Evolutionary conservation across 2,888 invertebrate species (phyloP), one percentile per base, ranked within the genome.

Genomic region (Homarus gammarus): DNA sequence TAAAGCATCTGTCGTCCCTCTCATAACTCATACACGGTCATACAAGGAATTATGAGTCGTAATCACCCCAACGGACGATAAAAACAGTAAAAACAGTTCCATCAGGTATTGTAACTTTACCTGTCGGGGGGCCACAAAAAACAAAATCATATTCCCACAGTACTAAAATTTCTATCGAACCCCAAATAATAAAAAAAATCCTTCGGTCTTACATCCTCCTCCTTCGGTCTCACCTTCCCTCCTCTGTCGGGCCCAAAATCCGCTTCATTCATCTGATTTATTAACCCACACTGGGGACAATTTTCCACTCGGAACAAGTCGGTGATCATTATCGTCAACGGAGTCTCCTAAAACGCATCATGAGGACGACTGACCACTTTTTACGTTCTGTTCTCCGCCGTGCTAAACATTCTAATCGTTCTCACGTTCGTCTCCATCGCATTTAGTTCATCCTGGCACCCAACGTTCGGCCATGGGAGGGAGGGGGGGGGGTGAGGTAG

Each of bases 281-380:
- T 87, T 87, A 83, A 77, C 64, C 87, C 72, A 83, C 81, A 83
- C 33, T 49, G 72, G 6, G 87, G 79, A 87, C 87, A 87, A 87
- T 83, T 87, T 87, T 87, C 87, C 87, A 83, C 86, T 86, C 86
- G 78, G 86, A 86, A 86, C 87, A 87, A 87, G 87, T 87, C 87
- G 87, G 82, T 68, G 87, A 83, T 87, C 87, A 87, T 87, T 87
- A 87, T 82, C 82, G 87, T 87, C 87, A 83, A 75, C 77, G 61
- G 87, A 82, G 87, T 86, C 86, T 86, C 86, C 86, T 86, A 86
- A 86, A 86, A 86, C 86, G 78, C 86, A 38, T 86, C 86, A 73
- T 75, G 40, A 82, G 83, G 82, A 87, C 87, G 87, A 87, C 61
- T 82, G 82, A 83, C 87, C 73, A 75, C 82, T 87, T 87, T 87